phyloP scores from a whole-genome alignment of 2,113 vertebrate genomes.

The Phrynosoma platyrhinos region DNA sequence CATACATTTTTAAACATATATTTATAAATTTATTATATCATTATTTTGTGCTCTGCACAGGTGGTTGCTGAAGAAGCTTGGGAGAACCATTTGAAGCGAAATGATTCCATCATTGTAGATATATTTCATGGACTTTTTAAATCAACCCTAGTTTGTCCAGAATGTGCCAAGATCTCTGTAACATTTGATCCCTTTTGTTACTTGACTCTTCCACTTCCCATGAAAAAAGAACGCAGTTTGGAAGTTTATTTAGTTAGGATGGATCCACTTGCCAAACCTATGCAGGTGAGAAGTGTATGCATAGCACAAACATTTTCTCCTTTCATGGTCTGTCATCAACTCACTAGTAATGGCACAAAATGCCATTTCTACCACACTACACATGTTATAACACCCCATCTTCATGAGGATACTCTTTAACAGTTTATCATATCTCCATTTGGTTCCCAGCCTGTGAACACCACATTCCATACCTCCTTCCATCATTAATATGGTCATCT shows the following conservation, averaged over 20 bases:
- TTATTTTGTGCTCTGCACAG: constrained; percentile 73
- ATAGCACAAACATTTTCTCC: not conserved
- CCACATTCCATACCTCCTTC: too few species aligned
- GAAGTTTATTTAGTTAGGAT: constrained; percentile 95
- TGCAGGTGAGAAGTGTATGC: constrained; percentile 83
- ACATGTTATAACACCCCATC: too few species aligned
- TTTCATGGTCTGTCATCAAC: not conserved
- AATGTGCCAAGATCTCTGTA: constrained; percentile 95
- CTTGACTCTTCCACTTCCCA: constrained; percentile 94
- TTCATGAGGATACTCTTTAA: too few species aligned
- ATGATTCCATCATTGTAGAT: constrained; percentile 99
- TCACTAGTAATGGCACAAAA: too few species aligned
- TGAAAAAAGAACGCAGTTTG: constrained; percentile 97
- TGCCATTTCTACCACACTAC: too few species aligned
- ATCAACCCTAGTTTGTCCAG: constrained; percentile 96
- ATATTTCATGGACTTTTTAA: constrained; percentile 99
- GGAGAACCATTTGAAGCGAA: constrained; percentile 98
- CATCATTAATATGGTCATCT: too few species aligned
- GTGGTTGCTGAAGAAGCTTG: constrained; percentile 99
- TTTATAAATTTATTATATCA: not conserved
- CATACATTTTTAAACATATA: too few species aligned
- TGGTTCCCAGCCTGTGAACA: too few species aligned
- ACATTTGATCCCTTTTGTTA: constrained; percentile 99
- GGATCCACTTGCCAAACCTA: constrained; percentile 93
- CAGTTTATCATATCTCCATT: too few species aligned